Base-by-base conservation (phyloP, 2,888 invertebrate genomes). In the Monopis laevigella region DNA sequence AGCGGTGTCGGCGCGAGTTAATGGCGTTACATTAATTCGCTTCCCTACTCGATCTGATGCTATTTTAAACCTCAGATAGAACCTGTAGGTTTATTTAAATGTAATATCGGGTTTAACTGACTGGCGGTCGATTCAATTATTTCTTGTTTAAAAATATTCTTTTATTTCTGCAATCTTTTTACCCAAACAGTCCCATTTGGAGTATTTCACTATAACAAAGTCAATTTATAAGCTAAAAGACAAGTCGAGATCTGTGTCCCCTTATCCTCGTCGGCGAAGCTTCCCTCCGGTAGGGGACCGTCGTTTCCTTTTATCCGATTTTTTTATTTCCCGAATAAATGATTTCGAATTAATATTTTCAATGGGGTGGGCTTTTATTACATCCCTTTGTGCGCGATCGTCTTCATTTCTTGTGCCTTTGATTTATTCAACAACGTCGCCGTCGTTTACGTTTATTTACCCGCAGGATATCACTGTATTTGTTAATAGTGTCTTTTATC, bases 311-410 rank as follows among this genome's bases (percentile, higher is more conserved):
- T 64, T 61, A 59, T 61, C 53, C 55, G 51, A 51, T 55, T 59
- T 65, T 65, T 52, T 44, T 41, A 41, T 41, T 58, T 57, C 55
- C 53, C 51, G 57, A 64, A 65, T 70, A 66, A 68, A 67, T 65
- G 58, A 65, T 67, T 62, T 57, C 56, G 61, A 65, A 68, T 67
- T 71, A 67, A 66, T 65, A 61, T 64, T 62, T 60, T 64, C 58
- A 56, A 56, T 58, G 55, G 59, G 42, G 57, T 55, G 54, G 47
- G 50, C 50, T 61, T 62, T 64, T 65, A 68, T 63, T 64, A 53
- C 58, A 51, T 52, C 54, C 54, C 51, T 59, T 61, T 58, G 58
- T 50, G 48, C 44, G 48, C 51, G 46, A 50, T 47, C 51, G 41
- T 44, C 44, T 46, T 44, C 44, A 48, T 51, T 50, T 50, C 48